Evolutionary conservation across 2,113 vertebrate genomes (phyloP), one percentile per base, ranked within the genome.

Genomic region (Trogon melanurus): DNA sequence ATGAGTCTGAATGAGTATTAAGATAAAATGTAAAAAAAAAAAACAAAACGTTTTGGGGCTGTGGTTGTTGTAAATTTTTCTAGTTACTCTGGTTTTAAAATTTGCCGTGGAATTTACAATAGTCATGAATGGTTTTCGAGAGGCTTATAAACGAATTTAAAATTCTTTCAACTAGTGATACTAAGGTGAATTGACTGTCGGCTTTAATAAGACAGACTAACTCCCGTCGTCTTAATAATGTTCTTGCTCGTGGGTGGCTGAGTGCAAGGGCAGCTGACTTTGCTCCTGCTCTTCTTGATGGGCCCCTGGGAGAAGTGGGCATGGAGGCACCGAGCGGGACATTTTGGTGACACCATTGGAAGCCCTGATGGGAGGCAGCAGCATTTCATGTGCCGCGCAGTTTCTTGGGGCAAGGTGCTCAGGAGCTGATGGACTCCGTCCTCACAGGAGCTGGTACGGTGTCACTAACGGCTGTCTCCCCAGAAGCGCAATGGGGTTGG

Each of bases 331-430:
- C 6, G 16, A 32, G 38, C 16, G 76, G 45, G 60, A 34, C 0
- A 0, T 29, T 30, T 34, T n/a, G 84, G 64, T 26, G 7, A 4
- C 0, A 0, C 26, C 44, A 12, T 4, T 48, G 57, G n/a, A 13
- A 50, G 50, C 32, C 47, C 58, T 41, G n/a, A 16, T 0, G 5
- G 44, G 67, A 54, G 18, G 3, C 53, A 7, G 22, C 0, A 2
- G 44, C 0, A 0, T 26, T 44, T 19, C 0, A 0, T 25, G 69
- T 69, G 36, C 48, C 0, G 0, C 30, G 64, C 50, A 65, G 65
- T 21, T 16, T n/a, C 45, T 41, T 71, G 1, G 50, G 41, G 5
- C 29, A 29, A 25, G 51, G n/a, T n/a, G 60, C 36, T 71, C 32
- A 70, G 44, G 57, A 75, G 45, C 44, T 36, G 73, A 10, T 30